Evolutionary conservation across 2,888 invertebrate species (phyloP).

Genomic region (Anthrax anthrax): DNA sequence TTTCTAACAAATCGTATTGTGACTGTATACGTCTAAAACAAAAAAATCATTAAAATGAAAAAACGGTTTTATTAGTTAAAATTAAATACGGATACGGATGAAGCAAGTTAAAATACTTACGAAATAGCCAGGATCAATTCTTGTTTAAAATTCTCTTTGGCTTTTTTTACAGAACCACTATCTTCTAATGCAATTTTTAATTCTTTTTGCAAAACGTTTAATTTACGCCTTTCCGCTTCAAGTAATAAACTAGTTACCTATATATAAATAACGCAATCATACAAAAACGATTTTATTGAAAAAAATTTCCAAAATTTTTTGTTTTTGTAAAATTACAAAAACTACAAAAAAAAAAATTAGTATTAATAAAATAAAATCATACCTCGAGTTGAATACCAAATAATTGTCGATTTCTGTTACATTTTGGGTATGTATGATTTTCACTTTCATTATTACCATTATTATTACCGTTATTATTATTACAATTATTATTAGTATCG

Average conservation of each 20-base stretch:
- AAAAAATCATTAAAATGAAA: too few species aligned
- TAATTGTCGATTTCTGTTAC: slow-evolving; percentile 10
- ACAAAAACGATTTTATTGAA: too few species aligned
- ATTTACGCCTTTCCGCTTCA: slow-evolving; percentile 51
- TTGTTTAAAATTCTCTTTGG: slow-evolving; percentile 49
- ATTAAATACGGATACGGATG: too few species aligned
- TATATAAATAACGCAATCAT: slow-evolving; percentile 18
- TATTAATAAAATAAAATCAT: neutral
- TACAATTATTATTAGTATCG: neutral
- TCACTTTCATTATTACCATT: neutral
- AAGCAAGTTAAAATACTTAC: slow-evolving; percentile 43
- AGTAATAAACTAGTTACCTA: slow-evolving; percentile 54
- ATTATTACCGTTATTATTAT: neutral
- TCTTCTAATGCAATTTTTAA: slow-evolving; percentile 45
- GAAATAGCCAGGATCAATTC: slow-evolving; percentile 48
- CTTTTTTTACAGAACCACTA: slow-evolving; percentile 44
- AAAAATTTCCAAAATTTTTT: neutral
- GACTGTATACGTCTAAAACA: slow-evolving; percentile 47
- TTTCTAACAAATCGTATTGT: slow-evolving; percentile 52
- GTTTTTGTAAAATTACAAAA: neutral
- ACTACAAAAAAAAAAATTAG: neutral
- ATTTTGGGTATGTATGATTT: slow-evolving; percentile 7
- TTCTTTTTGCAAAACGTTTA: slow-evolving; percentile 49
- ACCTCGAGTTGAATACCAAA: slow-evolving; percentile 13
- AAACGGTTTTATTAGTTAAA: too few species aligned